Evolutionary conservation across 2,113 vertebrate species (phyloP).

Genomic region (Orientallactaga bullata): DNA sequence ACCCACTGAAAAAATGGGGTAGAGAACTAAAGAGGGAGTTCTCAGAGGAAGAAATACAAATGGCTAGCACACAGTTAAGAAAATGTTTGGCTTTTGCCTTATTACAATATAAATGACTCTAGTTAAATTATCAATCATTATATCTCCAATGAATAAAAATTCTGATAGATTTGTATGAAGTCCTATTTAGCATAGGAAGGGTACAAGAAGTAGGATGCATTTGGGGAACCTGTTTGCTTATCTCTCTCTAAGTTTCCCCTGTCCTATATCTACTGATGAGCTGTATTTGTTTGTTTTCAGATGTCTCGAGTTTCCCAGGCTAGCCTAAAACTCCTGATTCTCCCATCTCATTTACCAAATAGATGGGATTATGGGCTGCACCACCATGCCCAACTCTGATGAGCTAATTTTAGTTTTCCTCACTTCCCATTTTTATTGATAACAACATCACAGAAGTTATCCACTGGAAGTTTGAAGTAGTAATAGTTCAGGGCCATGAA

Average conservation of each 20-base stretch:
- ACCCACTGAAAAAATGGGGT: too few relatives aligned
- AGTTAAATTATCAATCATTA: conserved; percentile 1
- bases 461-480: conserved; percentile 40
- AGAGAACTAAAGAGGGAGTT: too few relatives aligned
- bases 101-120: conserved; percentile 52
- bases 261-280: conserved; percentile 12
- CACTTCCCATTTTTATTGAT: neutral
- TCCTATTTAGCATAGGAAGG: neutral
- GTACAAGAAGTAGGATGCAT: neutral
- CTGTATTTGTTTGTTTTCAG: neutral
- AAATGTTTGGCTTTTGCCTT: neutral
- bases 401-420: conserved; percentile 32
- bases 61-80: too few relatives aligned
- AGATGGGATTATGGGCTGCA: neutral
- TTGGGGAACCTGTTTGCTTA: neutral
- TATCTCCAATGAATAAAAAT: conserved; percentile 22
- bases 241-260: conserved; percentile 42
- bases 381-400: neutral
- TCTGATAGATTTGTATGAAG: neutral
- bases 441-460: conserved; percentile 3
- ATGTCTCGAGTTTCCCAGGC: neutral
- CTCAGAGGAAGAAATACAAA: too few relatives aligned
- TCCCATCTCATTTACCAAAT: neutral
- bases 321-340: neutral
- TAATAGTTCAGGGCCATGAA: neutral